phyloP scores from a whole-genome alignment of 2,797 vertebrate species.

The Danio kyathit region DNA sequence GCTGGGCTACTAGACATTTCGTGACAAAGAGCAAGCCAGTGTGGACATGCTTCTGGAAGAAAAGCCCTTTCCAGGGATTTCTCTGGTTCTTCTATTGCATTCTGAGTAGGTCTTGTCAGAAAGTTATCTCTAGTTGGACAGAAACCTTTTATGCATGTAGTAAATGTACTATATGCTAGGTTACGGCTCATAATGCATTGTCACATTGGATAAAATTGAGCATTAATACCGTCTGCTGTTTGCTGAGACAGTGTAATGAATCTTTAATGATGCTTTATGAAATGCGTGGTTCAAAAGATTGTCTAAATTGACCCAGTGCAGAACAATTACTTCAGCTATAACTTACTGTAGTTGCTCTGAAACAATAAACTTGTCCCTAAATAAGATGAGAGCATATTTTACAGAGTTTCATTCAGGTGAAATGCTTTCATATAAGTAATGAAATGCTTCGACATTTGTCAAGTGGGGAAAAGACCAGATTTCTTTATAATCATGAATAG shows the following conservation, averaged over 20 bases:
- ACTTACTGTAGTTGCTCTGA: conserved; percentile 4
- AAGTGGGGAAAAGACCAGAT: neutral
- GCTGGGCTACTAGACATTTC: conserved; percentile 28
- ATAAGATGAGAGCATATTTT: neutral
- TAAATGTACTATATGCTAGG: neutral
- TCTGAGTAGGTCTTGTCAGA: conserved; percentile 24
- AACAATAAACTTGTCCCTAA: neutral
- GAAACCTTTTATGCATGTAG: neutral
- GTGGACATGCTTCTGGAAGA: neutral
- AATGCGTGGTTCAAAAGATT: neutral
- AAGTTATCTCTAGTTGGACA: conserved; percentile 9
- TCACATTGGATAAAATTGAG: neutral
- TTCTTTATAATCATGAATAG: neutral
- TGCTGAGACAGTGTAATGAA: conserved; percentile 12
- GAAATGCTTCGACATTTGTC: neutral
- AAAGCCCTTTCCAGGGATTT: conserved; percentile 26
- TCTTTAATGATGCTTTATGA: conserved; percentile 26
- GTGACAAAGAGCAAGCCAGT: conserved; percentile 15
- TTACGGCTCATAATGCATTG: conserved; percentile 12
- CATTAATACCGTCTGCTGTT: conserved; percentile 5
- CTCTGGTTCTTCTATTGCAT: neutral
- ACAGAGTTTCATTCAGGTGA: conserved; percentile 5
- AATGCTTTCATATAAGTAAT: conserved; percentile 8
- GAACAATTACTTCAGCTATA: conserved; percentile 8
- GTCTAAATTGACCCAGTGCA: neutral